Base-by-base conservation (phyloP, 2,888 invertebrate species). In the Cataglyphis albicans region DNA sequence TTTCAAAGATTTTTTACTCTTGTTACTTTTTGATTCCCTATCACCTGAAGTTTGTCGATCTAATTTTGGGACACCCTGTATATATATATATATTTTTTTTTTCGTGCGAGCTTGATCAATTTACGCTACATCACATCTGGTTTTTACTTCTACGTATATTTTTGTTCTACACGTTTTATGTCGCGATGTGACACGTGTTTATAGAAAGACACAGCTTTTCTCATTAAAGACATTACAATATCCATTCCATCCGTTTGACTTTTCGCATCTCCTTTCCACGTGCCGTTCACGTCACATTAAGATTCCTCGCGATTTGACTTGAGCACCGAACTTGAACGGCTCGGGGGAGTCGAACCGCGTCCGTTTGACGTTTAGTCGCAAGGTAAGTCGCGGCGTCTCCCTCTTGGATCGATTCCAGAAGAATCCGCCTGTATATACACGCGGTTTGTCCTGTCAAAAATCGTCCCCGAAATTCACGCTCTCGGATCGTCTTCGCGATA, bases 381-480 rank as follows among this genome's bases (percentile, higher is more conserved):
- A 57, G 74, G 35, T 59, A 21, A 21, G n/a, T 7, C 57, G 29
- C 61, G 59, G 61, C 41, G 73, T 52, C 73, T 63, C 41, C 52
- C 59, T 21, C 61, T 84, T 81, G 86, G 86, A 86, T 86, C 86
- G 85, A 85, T 88, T 65, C 75, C 80, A 73, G 82, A 73, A 86
- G 38, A 83, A 70, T 76, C 10, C 32, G 55, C 57, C 64, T 59
- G 18, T 70, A 25, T 25, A 25, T 1, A 29, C 78, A 57, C 72
- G 59, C 67, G 61, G 59, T 68, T 73, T n/a, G 55, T 32, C 55
- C 52, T 81, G 63, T 80, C 72, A 55, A 81, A 84, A 70, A 44
- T 52, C 7, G 2, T 52, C 29, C 32, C 0, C 6, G 32, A 21
- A 21, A 15, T 29, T 10, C 29, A 12, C 25, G 1, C 68, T 78